Evolutionary conservation across 2,113 vertebrate genomes (phyloP).

Genomic region (Lycaon pictus): DNA sequence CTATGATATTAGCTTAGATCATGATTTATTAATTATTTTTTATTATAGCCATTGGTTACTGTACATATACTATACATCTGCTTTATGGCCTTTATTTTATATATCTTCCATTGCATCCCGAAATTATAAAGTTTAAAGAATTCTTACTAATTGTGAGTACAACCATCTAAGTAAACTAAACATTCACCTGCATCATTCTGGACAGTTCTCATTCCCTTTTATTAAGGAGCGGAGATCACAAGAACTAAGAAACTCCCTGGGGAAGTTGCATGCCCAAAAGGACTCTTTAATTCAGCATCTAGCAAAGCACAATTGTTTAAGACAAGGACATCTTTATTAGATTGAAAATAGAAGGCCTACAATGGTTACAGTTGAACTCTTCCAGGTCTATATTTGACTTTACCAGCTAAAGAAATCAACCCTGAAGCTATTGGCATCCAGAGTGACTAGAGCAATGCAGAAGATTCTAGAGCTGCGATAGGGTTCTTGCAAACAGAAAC

Average conservation of each 20-base stretch:
- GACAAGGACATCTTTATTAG: not conserved
- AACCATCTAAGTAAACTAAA: not conserved
- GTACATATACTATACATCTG: not conserved
- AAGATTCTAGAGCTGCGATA: not conserved
- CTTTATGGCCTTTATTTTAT: not conserved
- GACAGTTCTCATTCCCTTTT: not conserved
- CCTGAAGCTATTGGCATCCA: fast-evolving
- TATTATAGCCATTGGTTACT: not conserved
- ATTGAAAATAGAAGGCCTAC: not conserved
- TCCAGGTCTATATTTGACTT: not conserved
- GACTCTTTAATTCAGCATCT: not conserved
- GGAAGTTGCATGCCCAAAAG: not conserved
- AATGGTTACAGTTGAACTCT: not conserved
- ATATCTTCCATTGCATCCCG: not conserved
- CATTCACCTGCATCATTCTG: not conserved
- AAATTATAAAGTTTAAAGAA: not conserved
- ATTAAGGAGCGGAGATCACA: not conserved
- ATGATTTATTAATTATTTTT: not conserved
- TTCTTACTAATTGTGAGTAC: not conserved
- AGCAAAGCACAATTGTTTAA: not conserved
- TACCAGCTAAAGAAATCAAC: not conserved
- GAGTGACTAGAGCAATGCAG: not conserved
- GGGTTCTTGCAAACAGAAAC: not conserved
- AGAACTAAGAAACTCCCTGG: not conserved
- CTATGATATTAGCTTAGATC: not conserved